Percentiles rank a stretch among this genome's conserved stretches.
Evolutionary conservation across 1,140 invertebrate genomes (phyloP).

Genomic region (Nixonia krombeini): DNA sequence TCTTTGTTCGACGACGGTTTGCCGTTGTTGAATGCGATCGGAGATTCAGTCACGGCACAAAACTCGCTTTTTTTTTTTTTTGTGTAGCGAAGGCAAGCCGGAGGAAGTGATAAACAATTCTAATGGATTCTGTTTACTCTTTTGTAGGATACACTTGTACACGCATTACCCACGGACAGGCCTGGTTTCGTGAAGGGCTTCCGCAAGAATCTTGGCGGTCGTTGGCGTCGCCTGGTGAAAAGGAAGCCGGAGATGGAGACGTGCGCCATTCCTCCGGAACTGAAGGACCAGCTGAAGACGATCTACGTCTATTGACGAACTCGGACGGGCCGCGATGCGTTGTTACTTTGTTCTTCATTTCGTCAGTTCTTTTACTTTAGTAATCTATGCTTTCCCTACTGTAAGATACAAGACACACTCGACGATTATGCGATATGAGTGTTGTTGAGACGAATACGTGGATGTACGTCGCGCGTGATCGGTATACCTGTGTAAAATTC

Average conservation of each 20-base stretch:
- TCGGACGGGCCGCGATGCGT: no score
- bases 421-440: conserved; percentile 27
- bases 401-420: conserved; percentile 48
- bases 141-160: conserved; percentile 83
- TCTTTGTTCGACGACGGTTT: no score
- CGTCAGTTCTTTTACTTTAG: conserved; percentile 48
- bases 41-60: no score
- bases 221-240: conserved; percentile 84
- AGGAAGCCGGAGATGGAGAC: conserved; percentile 84
- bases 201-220: conserved; percentile 85
- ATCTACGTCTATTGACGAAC: conserved; percentile 86
- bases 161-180: conserved; percentile 79
- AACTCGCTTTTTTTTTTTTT: no score
- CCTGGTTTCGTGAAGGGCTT: conserved; percentile 82
- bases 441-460: no score
- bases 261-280: conserved; percentile 87
- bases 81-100: no score
- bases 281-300: conserved; percentile 88
- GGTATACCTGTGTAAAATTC: no score
- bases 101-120: no score
- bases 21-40: no score
- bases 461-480: no score
- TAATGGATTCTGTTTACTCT: no score
- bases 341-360: conserved; percentile 23
- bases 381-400: conserved; percentile 57